Evolutionary conservation across 2,113 vertebrate species (phyloP), one percentile per base, ranked within the genome.

Genomic region (Lynx canadensis): DNA sequence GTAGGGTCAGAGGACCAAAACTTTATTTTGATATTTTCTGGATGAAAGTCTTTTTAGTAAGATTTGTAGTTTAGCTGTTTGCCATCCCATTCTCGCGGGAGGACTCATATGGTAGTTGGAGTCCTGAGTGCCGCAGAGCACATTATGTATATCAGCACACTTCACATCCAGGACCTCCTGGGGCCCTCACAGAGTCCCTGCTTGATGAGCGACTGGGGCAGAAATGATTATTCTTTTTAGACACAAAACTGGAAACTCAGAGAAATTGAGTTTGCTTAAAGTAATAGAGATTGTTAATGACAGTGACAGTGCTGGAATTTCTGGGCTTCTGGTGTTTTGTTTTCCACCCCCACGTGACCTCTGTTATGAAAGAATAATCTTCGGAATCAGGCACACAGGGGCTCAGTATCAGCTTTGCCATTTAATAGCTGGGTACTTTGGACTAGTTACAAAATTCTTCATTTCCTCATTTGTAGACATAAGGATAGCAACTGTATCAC

Each of bases 141-240:
- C 21, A 0, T 48, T 31, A 1, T 27, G 18, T 27, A 1, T 21
- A 4, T 57, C 33, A 18, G 7, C 50, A 73, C 3, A 5, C 27
- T 65, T 38, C n/a, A 12, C 7, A 13, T n/a, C 36, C 66, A 0
- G 31, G 14, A 9, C 5, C 9, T 85, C 73, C 55, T 13, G 7
- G 27, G 14, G 38, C 41, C 48, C 52, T 55, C 69, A 4, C 4
- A 2, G 21, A 45, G 68, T 10, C 65, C 82, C 65, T 27, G 11
- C 57, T 19, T 11, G 21, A 1, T 4, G 74, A 60, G 57, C 50
- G 23, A 19, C 9, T 14, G 6, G 50, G 19, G 38, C 8, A 11
- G 36, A 7, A 9, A 33, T 9, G 9, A 23, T 60, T 25, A 18
- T 82, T 89, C n/a, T 71, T 81, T 60, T 11, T 68, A 71, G 41